Evolutionary conservation across 2,797 vertebrate species (phyloP), one percentile per base, ranked within the genome.

Genomic region (Cossypha polioptera): DNA sequence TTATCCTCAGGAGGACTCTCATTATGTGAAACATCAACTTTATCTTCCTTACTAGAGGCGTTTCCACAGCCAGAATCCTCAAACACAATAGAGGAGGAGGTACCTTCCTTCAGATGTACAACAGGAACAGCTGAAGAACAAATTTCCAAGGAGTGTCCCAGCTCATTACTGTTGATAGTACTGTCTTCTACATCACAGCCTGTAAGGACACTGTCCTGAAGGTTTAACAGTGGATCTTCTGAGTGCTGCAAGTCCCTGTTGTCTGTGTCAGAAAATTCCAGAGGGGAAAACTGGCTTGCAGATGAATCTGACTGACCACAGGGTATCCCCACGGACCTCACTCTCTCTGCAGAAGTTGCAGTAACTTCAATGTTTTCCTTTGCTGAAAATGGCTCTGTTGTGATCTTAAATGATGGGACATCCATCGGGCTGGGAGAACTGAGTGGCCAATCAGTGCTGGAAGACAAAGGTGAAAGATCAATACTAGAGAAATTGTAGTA

Each of bases 1-100:
- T 97, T 97, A 50, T 82, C 76, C 45, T 95, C 90, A 91, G 38
- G 92, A 54, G 95, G 95, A 74, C 63, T 95, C 75, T 86, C 90
- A 7, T 88, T 18, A 10, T 26, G 88, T 4, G 96, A 96, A 42
- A 54, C 50, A 38, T 59, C 88, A 10, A 81, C 65, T 94, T 94
- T 97, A 16, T 97, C 97, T 62, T 96, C 96, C 86, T 98, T 98
- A 94, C 96, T 98, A 35, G 99, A 99, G 2, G 98, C 98, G 35
- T 99, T 99, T 77, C 98, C 98, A 59, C 99, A 99, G 81, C 99
- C 99, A 38, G 99, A 99, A 97, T 99, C 99, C 96, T 99, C 99
- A 51, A 99, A 99, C 50, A 99, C 98, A 19, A 99, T 99, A 45
- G 99, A 99, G n/a, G 99, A 99, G 31, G 99, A 99, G 28, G 99